Base-by-base conservation (phyloP, 1,140 invertebrate genomes). In the Ruditapes philippinarum region DNA sequence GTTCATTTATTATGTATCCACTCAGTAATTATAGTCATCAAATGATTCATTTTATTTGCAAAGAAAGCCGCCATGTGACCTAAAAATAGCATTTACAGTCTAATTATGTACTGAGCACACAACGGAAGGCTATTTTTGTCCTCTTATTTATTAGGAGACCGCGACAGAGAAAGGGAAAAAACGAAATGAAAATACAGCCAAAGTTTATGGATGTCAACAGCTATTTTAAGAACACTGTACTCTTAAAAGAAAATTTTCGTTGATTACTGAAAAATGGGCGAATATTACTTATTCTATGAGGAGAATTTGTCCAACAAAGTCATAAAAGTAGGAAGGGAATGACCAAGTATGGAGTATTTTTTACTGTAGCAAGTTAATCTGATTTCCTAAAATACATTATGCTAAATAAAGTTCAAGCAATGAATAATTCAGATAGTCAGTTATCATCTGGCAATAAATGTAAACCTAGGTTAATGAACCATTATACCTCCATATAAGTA, bases 31-130 rank as follows among this genome's bases (percentile, higher is more conserved):
- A 70, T 38, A 19, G 65, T 70, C 12, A 70, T 70, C 38, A 38
- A 70, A 70, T 70, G 65, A 70, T 70, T 70, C 33, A 25, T 70
- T 70, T 65, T 70, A 70, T 70, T 70, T 70, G 65, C 33, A 11
- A 28, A 70, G 65, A 70, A 70, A 70, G 65, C 65, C 65, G 36
- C 65, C 31, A 70, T 70, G 65, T 70, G 65, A 70, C 65, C 65
- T 70, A 38, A 70, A 70, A 70, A 70, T 70, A 70, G 65, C 28
- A 70, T 70, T 70, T 38, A 70, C 65, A 40, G 65, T 70, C 65
- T 70, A 70, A 70, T 70, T 70, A 70, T 70, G 65, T 70, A 28
- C 33, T 28, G 25, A 70, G 9, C 65, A 38, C 65, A 70, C 33
- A 33, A 70, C 65, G 38, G 36, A 38, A 38, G 65, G 36, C 65